Evolutionary conservation across 2,113 vertebrate genomes (phyloP).

Genomic region (Paramisgurnus dabryanus): DNA sequence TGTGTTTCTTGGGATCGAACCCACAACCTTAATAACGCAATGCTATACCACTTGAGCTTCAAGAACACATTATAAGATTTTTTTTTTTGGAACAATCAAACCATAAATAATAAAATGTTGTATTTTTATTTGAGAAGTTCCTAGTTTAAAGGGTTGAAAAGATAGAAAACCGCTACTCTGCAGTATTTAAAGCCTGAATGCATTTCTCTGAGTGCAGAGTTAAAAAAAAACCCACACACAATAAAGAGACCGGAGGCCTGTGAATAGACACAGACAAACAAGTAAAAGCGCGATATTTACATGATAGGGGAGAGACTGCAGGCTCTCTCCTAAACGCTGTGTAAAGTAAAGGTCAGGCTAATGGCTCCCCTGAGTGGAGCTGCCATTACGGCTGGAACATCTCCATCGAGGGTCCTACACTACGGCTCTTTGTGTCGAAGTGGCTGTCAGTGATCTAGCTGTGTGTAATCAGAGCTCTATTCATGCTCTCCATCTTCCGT

Average conservation of each 20-base stretch:
- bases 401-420: constrained; percentile 62
- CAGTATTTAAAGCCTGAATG: neutral
- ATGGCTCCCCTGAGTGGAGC: constrained; percentile 68
- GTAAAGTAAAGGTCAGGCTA: constrained; percentile 72
- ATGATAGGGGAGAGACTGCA: constrained; percentile 43
- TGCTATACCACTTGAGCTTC: too few relatives aligned
- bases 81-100: too few relatives aligned
- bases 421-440: constrained; percentile 38
- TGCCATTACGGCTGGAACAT: constrained; percentile 71
- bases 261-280: neutral
- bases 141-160: neutral
- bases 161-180: neutral
- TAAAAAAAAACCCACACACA: neutral
- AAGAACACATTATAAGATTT: too few relatives aligned
- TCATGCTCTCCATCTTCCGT: constrained; percentile 49
- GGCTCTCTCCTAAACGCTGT: constrained; percentile 38
- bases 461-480: constrained; percentile 47
- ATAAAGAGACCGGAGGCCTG: neutral
- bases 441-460: constrained; percentile 42
- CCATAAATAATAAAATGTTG: too few relatives aligned
- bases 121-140: too few relatives aligned
- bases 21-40: too few relatives aligned
- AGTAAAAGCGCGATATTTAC: constrained; percentile 22
- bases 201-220: neutral
- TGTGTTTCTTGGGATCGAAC: too few relatives aligned